Percentiles rank a stretch among this genome's conserved stretches.
phyloP scores from a whole-genome alignment of 2,888 invertebrate species.

The Clostera curtula region DNA sequence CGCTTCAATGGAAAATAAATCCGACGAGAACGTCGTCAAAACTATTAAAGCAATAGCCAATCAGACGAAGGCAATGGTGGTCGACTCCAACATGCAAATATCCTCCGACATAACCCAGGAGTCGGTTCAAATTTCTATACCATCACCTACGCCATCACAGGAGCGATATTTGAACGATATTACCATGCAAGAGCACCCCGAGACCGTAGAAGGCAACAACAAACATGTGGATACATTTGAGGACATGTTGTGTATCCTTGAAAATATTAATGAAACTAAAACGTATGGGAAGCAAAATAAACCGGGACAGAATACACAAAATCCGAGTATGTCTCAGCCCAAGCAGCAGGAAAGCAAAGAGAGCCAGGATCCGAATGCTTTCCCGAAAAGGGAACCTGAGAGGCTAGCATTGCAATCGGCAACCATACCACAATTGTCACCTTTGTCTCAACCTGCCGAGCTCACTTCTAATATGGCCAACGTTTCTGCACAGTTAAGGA shows the following conservation, averaged over 20 bases:
- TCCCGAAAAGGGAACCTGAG: conserved; percentile 50
- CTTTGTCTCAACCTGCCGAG: conserved; percentile 82
- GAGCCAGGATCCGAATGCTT: conserved; percentile 34
- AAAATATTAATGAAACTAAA: conserved; percentile 74
- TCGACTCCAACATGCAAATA: conserved; percentile 72
- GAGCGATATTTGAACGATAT: conserved; percentile 78
- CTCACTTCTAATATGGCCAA: conserved; percentile 82
- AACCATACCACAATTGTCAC: conserved; percentile 80
- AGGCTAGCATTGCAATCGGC: conserved; percentile 59
- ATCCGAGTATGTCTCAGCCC: conserved; percentile 26
- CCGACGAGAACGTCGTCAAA: conserved; percentile 61
- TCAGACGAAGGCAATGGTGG: conserved; percentile 72
- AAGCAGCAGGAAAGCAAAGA: conserved; percentile 41
- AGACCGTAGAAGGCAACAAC: conserved; percentile 67
- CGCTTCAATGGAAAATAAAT: conserved; percentile 29
- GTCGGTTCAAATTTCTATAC: conserved; percentile 79
- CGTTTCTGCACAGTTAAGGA: conserved; percentile 80
- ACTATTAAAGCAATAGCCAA: conserved; percentile 73
- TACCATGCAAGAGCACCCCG: conserved; percentile 74
- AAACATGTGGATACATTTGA: conserved; percentile 79
- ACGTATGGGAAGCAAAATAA: conserved; percentile 43
- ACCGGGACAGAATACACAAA: conserved; percentile 28
- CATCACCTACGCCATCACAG: conserved; percentile 78
- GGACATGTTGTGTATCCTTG: conserved; percentile 81
- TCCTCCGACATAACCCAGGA: conserved; percentile 75